Conservation (phyloP, 2,113 vertebrate genomes). For the Macaca mulatta region DNA sequence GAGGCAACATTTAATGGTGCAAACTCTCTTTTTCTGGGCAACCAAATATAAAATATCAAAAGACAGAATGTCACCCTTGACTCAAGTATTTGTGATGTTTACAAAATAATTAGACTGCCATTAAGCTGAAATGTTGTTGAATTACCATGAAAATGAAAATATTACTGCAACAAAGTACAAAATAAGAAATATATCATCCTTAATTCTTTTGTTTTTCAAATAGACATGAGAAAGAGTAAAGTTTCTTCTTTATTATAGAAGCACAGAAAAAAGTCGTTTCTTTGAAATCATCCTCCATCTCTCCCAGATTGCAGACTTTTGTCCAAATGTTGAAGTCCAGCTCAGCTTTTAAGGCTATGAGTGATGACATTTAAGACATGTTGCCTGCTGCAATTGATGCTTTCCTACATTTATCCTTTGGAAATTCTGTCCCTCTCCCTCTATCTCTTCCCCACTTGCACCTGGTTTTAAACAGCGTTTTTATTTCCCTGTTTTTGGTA, state of each 20-base stretch:
- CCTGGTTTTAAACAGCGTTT: not conserved
- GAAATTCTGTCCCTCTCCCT: not conserved
- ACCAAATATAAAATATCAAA: slow-evolving; percentile 47
- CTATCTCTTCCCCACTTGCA: not conserved
- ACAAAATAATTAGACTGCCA: not conserved
- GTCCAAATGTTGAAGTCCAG: not conserved
- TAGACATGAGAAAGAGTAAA: not conserved
- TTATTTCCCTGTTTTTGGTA: not conserved
- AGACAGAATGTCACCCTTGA: slow-evolving; percentile 44
- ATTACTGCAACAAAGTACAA: not conserved
- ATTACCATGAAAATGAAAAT: slow-evolving; percentile 39
- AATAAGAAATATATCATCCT: not conserved
- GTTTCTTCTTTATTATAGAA: not conserved
- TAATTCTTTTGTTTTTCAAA: slow-evolving; percentile 31
- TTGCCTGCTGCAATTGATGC: not conserved
- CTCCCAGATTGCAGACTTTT: not conserved
- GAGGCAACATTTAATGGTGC: slow-evolving; percentile 43
- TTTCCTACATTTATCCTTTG: not conserved
- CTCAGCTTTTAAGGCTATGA: not conserved
- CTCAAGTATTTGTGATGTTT: slow-evolving; percentile 45
- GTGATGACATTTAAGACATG: not conserved
- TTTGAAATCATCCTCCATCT: not conserved
- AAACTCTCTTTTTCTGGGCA: slow-evolving; percentile 16
- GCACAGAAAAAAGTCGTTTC: not conserved
- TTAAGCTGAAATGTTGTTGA: slow-evolving; percentile 31